These are phyloP conservation scores for Imbricaverruca yamaguchii DNA, from an alignment of 2,888 invertebrate species.

Conservation along the genomic window DNA sequence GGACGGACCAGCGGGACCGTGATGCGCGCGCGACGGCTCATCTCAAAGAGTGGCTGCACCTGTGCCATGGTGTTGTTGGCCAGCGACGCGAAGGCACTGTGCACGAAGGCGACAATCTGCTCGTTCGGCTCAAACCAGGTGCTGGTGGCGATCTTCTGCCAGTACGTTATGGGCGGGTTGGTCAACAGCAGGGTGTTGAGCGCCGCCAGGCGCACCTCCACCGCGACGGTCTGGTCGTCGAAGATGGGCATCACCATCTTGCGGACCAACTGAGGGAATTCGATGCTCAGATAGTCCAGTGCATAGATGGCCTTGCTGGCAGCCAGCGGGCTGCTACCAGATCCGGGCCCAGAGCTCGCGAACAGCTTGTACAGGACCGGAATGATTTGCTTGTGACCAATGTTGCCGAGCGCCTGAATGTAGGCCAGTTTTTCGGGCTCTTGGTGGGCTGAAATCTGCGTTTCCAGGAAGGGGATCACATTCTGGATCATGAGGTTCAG, in stretches of 20 bases:
- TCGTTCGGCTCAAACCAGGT: conserved; percentile 39
- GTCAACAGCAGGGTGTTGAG: conserved; percentile 37
- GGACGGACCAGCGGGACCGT: background rate
- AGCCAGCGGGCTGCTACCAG: conserved; percentile 32
- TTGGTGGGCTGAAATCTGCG: background rate
- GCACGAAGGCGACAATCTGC: conserved; percentile 39
- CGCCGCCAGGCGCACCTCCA: conserved; percentile 40
- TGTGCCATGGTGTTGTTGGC: conserved; percentile 34
- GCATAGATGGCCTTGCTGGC: conserved; percentile 39
- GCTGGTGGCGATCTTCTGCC: conserved; percentile 40
- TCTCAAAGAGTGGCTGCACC: conserved; percentile 20
- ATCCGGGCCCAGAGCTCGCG: conserved; percentile 32
- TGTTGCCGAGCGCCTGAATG: conserved; percentile 40
- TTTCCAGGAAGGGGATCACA: background rate
- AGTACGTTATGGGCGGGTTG: conserved; percentile 37
- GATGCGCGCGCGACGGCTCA: conserved; percentile 22
- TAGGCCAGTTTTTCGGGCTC: conserved; percentile 33
- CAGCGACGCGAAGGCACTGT: conserved; percentile 36
- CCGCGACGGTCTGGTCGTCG: conserved; percentile 22
- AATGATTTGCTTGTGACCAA: conserved; percentile 38
- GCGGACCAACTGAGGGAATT: conserved; percentile 30
- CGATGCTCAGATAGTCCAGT: conserved; percentile 35
- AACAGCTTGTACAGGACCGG: conserved; percentile 36
- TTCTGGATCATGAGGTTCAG: background rate
- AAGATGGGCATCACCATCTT: conserved; percentile 26